phyloP scores from a whole-genome alignment of 2,888 invertebrate genomes.

The Heteromyza rotundicornis region DNA sequence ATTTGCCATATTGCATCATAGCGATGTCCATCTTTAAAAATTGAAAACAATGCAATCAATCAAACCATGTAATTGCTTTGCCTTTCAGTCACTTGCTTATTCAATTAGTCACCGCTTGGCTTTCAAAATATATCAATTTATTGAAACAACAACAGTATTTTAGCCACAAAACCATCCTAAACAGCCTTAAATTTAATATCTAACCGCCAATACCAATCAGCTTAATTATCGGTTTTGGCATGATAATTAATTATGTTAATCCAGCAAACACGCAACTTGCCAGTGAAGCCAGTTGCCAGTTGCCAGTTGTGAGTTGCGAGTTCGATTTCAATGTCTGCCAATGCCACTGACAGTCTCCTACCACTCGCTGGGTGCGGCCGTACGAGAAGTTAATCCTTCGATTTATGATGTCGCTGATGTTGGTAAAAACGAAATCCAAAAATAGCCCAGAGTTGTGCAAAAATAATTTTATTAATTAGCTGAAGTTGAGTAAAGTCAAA shows the following conservation, averaged over 20 bases:
- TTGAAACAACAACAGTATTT: too few relatives aligned
- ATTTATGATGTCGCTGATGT: conserved; percentile 9
- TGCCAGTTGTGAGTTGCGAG: too few relatives aligned
- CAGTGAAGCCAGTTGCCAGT: conserved; percentile 1
- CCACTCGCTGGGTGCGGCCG: neutral
- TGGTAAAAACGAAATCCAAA: neutral
- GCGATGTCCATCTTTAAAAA: too few relatives aligned
- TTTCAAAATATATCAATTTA: too few relatives aligned
- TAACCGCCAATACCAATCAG: too few relatives aligned
- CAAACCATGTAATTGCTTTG: too few relatives aligned
- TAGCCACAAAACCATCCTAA: too few relatives aligned
- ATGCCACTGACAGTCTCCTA: neutral
- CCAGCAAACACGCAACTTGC: conserved; percentile 10
- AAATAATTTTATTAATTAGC: conserved; percentile 15
- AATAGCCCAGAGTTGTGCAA: neutral
- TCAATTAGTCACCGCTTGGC: too few relatives aligned
- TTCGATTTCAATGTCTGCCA: neutral
- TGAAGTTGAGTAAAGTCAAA: conserved; percentile 26
- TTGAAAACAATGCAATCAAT: too few relatives aligned
- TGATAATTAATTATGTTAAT: conserved; percentile 51
- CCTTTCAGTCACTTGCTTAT: too few relatives aligned
- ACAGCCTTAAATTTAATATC: too few relatives aligned
- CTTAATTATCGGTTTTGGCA: conserved; percentile 48
- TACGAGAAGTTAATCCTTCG: conserved; percentile 11
- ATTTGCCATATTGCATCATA: too few relatives aligned